Percentiles rank a stretch among this genome's conserved stretches.
These are phyloP conservation scores for Pteronotus mesoamericanus DNA, from an alignment of 2,797 vertebrate species.

Conservation along the genomic window DNA sequence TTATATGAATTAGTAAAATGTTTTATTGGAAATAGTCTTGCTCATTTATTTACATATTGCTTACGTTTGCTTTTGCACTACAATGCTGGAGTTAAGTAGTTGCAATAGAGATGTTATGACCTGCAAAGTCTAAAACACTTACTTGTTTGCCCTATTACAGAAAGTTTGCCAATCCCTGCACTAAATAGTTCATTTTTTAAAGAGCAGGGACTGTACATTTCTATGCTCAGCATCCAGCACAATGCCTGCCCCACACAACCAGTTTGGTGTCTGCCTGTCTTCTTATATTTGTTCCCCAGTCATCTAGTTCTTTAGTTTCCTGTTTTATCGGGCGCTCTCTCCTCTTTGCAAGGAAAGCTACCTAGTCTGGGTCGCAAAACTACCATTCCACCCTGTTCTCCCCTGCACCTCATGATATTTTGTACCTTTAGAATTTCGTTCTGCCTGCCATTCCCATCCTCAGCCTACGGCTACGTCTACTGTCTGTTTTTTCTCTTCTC, in stretches of 20 bases:
- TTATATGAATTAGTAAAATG: not conserved
- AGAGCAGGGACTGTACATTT: not conserved
- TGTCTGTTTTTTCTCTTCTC: not conserved
- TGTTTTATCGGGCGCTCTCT: not conserved
- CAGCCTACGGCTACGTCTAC: not conserved
- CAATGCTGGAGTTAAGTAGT: not conserved
- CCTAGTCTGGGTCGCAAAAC: not conserved
- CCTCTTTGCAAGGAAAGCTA: not conserved
- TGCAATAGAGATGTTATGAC: not conserved
- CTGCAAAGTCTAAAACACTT: not conserved
- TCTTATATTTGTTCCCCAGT: not conserved
- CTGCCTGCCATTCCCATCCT: not conserved
- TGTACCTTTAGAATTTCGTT: not conserved
- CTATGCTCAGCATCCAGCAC: not conserved
- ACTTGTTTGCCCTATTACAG: not conserved
- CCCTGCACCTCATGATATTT: not conserved
- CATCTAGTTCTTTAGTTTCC: not conserved
- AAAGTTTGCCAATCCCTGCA: not conserved
- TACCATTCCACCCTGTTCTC: not conserved
- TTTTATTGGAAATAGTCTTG: not conserved
- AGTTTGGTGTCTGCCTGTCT: not conserved
- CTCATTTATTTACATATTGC: not conserved
- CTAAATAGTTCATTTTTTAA: slow-evolving; percentile 7
- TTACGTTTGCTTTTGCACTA: not conserved
- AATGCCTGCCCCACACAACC: not conserved